Conservation (phyloP, 2,113 vertebrate species). For the Gnathonemus longibarbis region DNA sequence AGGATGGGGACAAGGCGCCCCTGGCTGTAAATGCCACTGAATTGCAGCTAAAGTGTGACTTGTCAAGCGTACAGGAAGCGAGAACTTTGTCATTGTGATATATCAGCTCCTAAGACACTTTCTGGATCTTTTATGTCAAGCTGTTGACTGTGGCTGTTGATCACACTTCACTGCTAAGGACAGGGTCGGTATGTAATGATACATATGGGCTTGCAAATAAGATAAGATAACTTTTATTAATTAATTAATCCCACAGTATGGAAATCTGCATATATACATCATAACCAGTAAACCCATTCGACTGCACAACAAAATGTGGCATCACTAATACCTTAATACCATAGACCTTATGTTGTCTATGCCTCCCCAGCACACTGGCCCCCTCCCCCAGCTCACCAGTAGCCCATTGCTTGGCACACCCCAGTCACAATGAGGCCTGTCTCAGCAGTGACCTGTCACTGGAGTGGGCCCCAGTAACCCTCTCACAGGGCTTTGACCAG, state of each 20-base stretch:
- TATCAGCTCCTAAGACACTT: not conserved
- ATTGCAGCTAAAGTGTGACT: not conserved
- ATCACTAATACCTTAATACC: not conserved
- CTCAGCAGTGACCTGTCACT: not conserved
- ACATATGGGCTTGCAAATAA: not conserved
- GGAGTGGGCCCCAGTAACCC: not conserved
- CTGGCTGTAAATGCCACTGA: not conserved
- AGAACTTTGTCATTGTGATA: not conserved
- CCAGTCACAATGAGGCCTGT: not conserved
- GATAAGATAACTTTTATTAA: not conserved
- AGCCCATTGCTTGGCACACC: not conserved
- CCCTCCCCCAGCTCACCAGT: not conserved
- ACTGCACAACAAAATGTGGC: not conserved
- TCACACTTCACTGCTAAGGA: not conserved
- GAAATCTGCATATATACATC: not conserved
- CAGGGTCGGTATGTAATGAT: not conserved
- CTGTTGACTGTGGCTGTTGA: not conserved
- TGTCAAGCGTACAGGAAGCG: not conserved
- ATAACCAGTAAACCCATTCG: not conserved
- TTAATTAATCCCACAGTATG: not conserved
- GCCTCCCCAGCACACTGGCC: not conserved
- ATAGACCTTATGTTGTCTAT: not conserved
- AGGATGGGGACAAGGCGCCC: not conserved
- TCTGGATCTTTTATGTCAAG: not conserved
- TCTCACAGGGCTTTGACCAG: not conserved